Base-by-base conservation (phyloP, 2,888 invertebrate species). In the Carcina quercana region DNA sequence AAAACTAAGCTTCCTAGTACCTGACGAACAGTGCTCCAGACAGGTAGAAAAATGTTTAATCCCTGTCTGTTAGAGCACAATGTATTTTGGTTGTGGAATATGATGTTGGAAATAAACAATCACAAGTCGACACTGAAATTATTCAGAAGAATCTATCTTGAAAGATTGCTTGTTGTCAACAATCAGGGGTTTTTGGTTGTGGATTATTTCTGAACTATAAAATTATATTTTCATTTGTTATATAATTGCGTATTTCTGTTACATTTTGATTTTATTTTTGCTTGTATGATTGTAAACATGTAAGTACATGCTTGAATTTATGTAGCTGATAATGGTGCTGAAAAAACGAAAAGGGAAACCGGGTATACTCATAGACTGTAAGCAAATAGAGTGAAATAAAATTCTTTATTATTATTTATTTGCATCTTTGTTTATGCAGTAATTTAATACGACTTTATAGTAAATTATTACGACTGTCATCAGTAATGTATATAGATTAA, bases 1-100 rank as follows among this genome's bases (percentile, higher is more conserved):
- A 62, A 54, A 50, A 43, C 37, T 43, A 45, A 60, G 85, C 85
- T 84, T 82, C 85, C 82, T 73, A 75, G 85, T 85, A 85, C 85
- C 85, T 85, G 85, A 76, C 74, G 66, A 50, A 45, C 42, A 37
- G 49, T 78, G 76, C 83, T 84, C 79, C 76, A 50, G 72, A 63
- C 64, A 62, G 78, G 69, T 32, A 31, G 32, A 32, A 15, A 24
- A 7, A 25, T 52, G n/a, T n/a, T n/a, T n/a, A n/a, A n/a, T n/a
- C n/a, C 56, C 64, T 66, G 63, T 69, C 63, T 59, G 69, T 65
- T 38, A 59, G 76, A 78, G 73, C 74, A 69, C 55, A 45, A 28
- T 37, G 25, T 15, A 35, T 36, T 39, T 41, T 41, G 52, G 59
- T 61, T 61, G 34, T 45, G 53, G 58, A 50, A 48, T 59, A 53